These are phyloP conservation scores for Maconellicoccus hirsutus DNA, from an alignment of 1,140 invertebrate genomes.

Conservation along the genomic window DNA sequence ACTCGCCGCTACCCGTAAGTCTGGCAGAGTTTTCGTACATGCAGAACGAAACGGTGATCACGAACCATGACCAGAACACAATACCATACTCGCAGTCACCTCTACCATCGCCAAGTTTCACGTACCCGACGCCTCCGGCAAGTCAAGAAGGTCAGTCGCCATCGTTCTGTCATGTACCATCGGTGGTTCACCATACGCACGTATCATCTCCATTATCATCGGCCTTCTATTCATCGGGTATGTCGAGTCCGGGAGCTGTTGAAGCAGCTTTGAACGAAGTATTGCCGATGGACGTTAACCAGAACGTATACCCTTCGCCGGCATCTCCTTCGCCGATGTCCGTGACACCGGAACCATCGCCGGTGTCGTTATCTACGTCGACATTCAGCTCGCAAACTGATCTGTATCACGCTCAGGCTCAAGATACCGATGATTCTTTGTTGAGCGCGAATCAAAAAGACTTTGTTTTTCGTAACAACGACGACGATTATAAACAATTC, in stretches of 20 bases:
- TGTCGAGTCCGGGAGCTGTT: constrained; percentile 70
- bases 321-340: constrained; percentile 46
- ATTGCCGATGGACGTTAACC: constrained; percentile 52
- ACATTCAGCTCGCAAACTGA: constrained; percentile 29
- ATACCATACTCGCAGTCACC: constrained; percentile 39
- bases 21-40: constrained; percentile 64
- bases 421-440: not conserved
- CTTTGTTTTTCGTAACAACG: not conserved
- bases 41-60: constrained; percentile 37
- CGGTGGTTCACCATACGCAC: constrained; percentile 38
- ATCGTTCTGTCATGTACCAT: constrained; percentile 37
- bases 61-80: constrained; percentile 38
- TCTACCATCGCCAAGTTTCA: constrained; percentile 57
- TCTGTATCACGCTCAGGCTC: not conserved
- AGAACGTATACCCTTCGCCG: constrained; percentile 47
- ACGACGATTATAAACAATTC: not conserved
- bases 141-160: constrained; percentile 65
- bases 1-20: constrained; percentile 62
- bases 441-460: not conserved
- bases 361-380: constrained; percentile 40
- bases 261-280: constrained; percentile 70
- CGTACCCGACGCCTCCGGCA: constrained; percentile 70
- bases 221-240: constrained; percentile 72
- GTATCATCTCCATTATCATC: constrained; percentile 56
- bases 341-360: constrained; percentile 47